phyloP scores from a whole-genome alignment of 2,888 invertebrate genomes.

The Ectemnius lituratus region DNA sequence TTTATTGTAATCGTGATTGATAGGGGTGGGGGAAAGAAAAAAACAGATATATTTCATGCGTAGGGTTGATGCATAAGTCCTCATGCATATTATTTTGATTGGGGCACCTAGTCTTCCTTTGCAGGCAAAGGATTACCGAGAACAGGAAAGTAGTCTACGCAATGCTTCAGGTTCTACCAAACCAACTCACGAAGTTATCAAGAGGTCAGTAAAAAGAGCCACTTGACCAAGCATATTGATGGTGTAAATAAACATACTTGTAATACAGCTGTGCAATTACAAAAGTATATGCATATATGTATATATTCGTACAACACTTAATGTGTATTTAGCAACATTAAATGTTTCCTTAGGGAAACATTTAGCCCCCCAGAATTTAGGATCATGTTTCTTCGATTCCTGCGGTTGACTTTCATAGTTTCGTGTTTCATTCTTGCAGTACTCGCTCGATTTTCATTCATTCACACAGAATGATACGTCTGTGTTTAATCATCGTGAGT shows the following conservation, averaged over 20 bases:
- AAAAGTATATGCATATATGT: constrained; percentile 41
- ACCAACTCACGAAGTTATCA: not conserved
- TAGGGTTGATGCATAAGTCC: too few relatives aligned
- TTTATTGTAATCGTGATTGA: too few relatives aligned
- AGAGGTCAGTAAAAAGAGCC: too few relatives aligned
- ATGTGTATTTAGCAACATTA: not conserved
- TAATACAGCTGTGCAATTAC: constrained; percentile 32
- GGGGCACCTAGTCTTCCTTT: constrained; percentile 34
- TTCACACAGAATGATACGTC: too few relatives aligned
- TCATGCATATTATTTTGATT: not conserved
- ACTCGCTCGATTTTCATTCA: too few relatives aligned
- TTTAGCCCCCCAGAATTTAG: not conserved
- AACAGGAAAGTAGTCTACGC: constrained; percentile 5
- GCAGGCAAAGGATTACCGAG: constrained; percentile 42
- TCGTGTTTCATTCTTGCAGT: too few relatives aligned
- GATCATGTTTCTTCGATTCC: too few relatives aligned
- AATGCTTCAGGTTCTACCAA: constrained; percentile 5
- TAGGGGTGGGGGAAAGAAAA: too few relatives aligned
- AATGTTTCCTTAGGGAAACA: constrained; percentile 7
- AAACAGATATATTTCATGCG: too few relatives aligned
- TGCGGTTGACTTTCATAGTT: too few relatives aligned
- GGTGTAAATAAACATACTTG: not conserved
- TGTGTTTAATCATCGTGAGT: too few relatives aligned
- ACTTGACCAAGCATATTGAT: not conserved
- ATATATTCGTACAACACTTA: constrained; percentile 12